Evolutionary conservation across 1,140 invertebrate genomes (phyloP).

Genomic region (Heliconius melpomene): DNA sequence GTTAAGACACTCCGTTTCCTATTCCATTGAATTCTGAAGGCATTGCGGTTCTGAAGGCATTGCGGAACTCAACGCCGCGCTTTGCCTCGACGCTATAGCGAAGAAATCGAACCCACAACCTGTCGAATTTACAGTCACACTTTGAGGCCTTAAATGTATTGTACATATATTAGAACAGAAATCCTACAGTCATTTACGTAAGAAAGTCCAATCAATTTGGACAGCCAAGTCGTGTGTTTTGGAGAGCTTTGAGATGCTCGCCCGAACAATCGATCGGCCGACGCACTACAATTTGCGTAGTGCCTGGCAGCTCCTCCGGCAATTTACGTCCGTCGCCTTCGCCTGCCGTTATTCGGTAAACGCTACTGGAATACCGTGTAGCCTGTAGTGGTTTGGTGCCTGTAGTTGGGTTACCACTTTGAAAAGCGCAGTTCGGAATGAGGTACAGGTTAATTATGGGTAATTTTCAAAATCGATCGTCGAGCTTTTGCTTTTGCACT

Average conservation of each 20-base stretch:
- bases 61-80: too few relatives aligned
- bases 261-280: slow-evolving; percentile 61
- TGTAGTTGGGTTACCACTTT: slow-evolving; percentile 65
- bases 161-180: slow-evolving; percentile 17
- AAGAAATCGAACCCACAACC: too few relatives aligned
- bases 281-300: slow-evolving; percentile 73
- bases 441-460: slow-evolving; percentile 79
- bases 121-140: too few relatives aligned
- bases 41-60: too few relatives aligned
- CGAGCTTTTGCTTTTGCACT: slow-evolving; percentile 73
- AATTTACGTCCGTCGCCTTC: slow-evolving; percentile 77
- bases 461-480: slow-evolving; percentile 79
- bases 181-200: slow-evolving; percentile 29
- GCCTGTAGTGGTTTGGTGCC: slow-evolving; percentile 32
- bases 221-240: slow-evolving; percentile 38
- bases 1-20: too few relatives aligned
- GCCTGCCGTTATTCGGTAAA: slow-evolving; percentile 75
- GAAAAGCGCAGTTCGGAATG: slow-evolving; percentile 69
- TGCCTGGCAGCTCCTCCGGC: slow-evolving; percentile 71
- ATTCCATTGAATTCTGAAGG: too few relatives aligned
- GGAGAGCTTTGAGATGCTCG: slow-evolving; percentile 33
- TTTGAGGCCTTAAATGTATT: too few relatives aligned
- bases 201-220: slow-evolving; percentile 33
- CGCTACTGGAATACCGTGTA: slow-evolving; percentile 76
- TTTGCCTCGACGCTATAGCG: too few relatives aligned